These are phyloP conservation scores for Lepas anatifera DNA, from an alignment of 2,888 invertebrate genomes.

Conservation along the genomic window DNA sequence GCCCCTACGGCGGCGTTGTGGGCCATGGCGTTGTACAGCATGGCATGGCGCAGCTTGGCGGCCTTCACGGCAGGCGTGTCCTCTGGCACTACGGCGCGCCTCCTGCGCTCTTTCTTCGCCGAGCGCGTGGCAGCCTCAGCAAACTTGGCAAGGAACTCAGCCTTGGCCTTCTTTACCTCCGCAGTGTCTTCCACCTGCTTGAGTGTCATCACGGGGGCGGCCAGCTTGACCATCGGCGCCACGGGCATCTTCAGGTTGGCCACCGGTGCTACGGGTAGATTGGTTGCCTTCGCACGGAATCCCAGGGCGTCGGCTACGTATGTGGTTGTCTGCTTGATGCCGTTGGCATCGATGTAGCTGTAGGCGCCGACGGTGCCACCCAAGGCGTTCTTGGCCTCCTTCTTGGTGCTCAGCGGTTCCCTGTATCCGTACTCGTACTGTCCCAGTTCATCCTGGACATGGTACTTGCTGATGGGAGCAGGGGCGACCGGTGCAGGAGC, in stretches of 20 bases:
- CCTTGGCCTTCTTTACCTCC: constrained; percentile 34
- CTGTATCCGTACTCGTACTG: constrained; percentile 40
- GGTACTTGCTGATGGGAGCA: background rate
- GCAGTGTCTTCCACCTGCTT: constrained; percentile 30
- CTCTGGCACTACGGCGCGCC: background rate
- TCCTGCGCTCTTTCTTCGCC: constrained; percentile 15
- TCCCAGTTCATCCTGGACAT: background rate
- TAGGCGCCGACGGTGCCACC: constrained; percentile 23
- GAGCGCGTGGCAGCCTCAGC: constrained; percentile 12
- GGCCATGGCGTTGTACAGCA: background rate
- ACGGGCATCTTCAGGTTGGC: constrained; percentile 33
- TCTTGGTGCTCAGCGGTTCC: constrained; percentile 50
- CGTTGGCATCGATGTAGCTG: constrained; percentile 29
- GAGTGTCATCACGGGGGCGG: constrained; percentile 32
- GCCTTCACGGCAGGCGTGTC: background rate
- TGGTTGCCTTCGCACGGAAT: constrained; percentile 49
- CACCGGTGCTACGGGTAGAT: constrained; percentile 39
- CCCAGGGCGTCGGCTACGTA: constrained; percentile 34
- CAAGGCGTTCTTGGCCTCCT: constrained; percentile 34
- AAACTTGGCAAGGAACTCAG: background rate
- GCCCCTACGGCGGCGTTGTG: background rate
- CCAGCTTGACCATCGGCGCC: constrained; percentile 29
- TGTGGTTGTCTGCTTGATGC: constrained; percentile 43
- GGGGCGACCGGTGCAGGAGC: background rate
- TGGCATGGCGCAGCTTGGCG: background rate